phyloP scores from a whole-genome alignment of 2,888 invertebrate species.

The Nomada hirtipes region DNA sequence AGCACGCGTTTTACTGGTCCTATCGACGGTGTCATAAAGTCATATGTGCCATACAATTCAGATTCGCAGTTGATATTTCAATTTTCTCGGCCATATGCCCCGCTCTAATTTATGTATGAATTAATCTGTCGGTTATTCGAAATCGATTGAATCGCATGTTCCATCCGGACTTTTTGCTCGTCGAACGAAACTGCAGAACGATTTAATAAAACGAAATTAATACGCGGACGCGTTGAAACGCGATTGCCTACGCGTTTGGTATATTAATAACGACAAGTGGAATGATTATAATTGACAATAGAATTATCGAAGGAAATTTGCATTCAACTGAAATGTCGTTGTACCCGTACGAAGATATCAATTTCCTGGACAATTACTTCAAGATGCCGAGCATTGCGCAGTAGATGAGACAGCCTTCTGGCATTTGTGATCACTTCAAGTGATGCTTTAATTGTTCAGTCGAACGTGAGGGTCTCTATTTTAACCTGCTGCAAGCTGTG shows the following conservation, averaged over 20 bases:
- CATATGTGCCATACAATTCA: constrained; percentile 44
- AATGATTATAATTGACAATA: no score
- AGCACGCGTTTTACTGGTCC: constrained; percentile 70
- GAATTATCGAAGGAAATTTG: no score
- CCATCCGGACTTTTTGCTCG: background rate
- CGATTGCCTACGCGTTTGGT: background rate
- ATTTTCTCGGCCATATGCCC: constrained; percentile 21
- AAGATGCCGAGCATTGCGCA: constrained; percentile 30
- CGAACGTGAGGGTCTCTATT: constrained; percentile 76
- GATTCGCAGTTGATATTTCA: constrained; percentile 49
- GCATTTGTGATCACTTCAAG: constrained; percentile 70
- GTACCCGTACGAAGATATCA: constrained; percentile 19
- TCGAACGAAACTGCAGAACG: background rate
- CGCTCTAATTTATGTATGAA: background rate
- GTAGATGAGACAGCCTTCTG: constrained; percentile 45
- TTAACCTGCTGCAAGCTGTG: constrained; percentile 64
- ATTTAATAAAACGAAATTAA: background rate
- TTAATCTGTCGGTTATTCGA: background rate
- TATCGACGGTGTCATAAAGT: constrained; percentile 56
- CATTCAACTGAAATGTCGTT: background rate
- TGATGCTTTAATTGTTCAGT: constrained; percentile 75
- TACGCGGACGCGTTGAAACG: background rate
- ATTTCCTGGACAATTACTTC: constrained; percentile 40
- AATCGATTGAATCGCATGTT: background rate
- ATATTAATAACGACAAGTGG: background rate